Percentiles rank a stretch among this genome's conserved stretches.
Evolutionary conservation across 2,888 invertebrate species (phyloP).

Genomic region (Calameuta pallipes): DNA sequence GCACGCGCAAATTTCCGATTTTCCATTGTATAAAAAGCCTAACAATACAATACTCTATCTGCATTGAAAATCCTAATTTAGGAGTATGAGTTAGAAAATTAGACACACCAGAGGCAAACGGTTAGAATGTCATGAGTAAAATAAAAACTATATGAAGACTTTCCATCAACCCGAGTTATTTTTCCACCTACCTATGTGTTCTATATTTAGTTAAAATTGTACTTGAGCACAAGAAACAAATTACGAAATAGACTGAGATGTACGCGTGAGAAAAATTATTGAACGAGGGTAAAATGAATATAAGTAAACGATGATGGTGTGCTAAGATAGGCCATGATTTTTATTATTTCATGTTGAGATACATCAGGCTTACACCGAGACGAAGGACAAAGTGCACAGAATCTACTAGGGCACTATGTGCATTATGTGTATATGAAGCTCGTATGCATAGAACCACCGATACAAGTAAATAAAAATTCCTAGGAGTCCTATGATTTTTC

Average conservation of each 20-base stretch:
- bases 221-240: conserved; percentile 32
- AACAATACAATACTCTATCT: background rate
- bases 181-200: conserved; percentile 7
- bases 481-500: background rate
- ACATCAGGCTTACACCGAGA: conserved; percentile 46
- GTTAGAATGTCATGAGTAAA: background rate
- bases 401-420: conserved; percentile 24
- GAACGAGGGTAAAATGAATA: conserved; percentile 39
- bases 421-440: conserved; percentile 20
- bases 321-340: conserved; percentile 40
- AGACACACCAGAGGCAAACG: background rate
- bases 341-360: conserved; percentile 46
- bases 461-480: background rate
- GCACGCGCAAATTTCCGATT: background rate
- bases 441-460: background rate
- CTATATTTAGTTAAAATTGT: conserved; percentile 36
- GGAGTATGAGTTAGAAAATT: background rate
- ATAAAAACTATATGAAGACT: background rate
- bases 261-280: conserved; percentile 25
- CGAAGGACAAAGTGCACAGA: conserved; percentile 26
- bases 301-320: conserved; percentile 32
- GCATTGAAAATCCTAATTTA: background rate
- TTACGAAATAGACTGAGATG: conserved; percentile 26
- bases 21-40: background rate
- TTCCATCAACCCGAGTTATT: background rate